phyloP scores from a whole-genome alignment of 2,113 vertebrate species.

The Vimba vimba region DNA sequence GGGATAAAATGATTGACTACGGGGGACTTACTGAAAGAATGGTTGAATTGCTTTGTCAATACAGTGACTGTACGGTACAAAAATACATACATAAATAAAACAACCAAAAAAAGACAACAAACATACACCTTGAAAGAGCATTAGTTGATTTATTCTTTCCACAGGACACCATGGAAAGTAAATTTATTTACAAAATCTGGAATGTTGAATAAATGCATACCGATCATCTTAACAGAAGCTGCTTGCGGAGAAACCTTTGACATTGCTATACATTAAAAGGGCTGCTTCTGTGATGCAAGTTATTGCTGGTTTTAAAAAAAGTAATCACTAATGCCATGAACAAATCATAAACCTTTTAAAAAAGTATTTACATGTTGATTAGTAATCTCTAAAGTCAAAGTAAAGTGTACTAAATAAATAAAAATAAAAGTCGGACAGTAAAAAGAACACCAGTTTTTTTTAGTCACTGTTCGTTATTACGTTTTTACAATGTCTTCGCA shows the following conservation, averaged over 20 bases:
- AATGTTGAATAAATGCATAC: conserved; percentile 92
- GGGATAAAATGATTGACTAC: no score
- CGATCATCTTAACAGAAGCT: conserved; percentile 76
- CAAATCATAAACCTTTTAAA: conserved; percentile 62
- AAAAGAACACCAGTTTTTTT: conserved; percentile 51
- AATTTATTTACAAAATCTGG: conserved; percentile 94
- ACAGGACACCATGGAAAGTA: conserved; percentile 89
- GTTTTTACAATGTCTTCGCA: conserved; percentile 45
- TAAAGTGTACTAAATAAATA: conserved; percentile 83
- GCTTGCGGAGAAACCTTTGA: conserved; percentile 77
- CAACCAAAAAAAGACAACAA: conserved; percentile 30
- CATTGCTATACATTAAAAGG: conserved; percentile 79
- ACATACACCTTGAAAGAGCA: conserved; percentile 78
- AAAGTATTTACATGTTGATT: conserved; percentile 85
- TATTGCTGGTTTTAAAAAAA: conserved; percentile 86
- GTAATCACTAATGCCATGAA: conserved; percentile 80
- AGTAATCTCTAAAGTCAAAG: conserved; percentile 73
- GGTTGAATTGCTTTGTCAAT: no score
- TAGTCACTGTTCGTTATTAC: conserved; percentile 66
- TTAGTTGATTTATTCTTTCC: conserved; percentile 95
- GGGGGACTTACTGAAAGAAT: no score
- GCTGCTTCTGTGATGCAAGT: conserved; percentile 81
- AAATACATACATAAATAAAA: background rate
- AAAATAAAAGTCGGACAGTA: conserved; percentile 67
- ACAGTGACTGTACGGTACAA: background rate